Conservation (phyloP, 2,113 vertebrate genomes). For the Alectura lathami region DNA sequence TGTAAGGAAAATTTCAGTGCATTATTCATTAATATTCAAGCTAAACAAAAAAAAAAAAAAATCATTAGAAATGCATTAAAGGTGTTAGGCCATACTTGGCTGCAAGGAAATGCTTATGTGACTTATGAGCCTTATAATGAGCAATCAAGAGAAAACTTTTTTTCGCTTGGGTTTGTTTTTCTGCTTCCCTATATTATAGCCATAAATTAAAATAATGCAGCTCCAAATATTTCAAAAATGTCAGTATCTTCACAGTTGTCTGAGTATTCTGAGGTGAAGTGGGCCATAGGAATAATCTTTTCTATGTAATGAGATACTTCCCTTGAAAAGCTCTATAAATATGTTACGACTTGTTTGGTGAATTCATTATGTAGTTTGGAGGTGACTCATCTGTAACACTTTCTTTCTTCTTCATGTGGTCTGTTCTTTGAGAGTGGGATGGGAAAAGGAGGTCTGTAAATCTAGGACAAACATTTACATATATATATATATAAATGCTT, state of each 20-base stretch:
- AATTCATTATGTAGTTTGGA: neutral
- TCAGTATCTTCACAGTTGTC: neutral
- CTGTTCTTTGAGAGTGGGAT: neutral
- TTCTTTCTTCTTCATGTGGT: neutral
- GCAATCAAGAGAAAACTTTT: neutral
- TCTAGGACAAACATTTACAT: neutral
- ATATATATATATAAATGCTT: neutral
- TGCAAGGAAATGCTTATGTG: slow-evolving; percentile 13
- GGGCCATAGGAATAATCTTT: neutral
- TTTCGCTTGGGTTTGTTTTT: neutral
- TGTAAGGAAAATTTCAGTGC: neutral
- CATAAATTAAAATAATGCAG: neutral
- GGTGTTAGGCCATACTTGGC: neutral
- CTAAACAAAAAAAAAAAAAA: slow-evolving; percentile 1
- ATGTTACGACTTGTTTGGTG: neutral
- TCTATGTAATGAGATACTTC: neutral
- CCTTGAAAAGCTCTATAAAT: neutral
- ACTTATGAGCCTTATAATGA: slow-evolving; percentile 23
- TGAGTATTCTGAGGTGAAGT: neutral
- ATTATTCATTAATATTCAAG: slow-evolving; percentile 29
- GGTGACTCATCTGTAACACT: neutral
- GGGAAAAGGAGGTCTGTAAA: neutral
- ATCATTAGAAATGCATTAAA: slow-evolving; percentile 31
- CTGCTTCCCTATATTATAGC: neutral
- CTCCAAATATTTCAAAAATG: neutral